phyloP scores from a whole-genome alignment of 2,888 invertebrate species.

The Drosophila sordidula region DNA sequence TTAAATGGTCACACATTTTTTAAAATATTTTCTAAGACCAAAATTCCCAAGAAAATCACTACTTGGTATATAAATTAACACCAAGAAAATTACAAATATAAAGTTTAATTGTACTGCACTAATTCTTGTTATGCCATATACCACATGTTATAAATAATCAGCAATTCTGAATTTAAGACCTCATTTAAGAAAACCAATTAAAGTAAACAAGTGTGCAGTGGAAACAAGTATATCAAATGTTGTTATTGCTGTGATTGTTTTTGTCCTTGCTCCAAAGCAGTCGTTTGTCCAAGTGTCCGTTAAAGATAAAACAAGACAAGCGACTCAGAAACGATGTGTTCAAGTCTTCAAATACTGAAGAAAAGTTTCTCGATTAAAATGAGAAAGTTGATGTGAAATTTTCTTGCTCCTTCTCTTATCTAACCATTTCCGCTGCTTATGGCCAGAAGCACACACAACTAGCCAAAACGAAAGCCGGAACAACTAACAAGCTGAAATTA shows the following conservation, averaged over 20 bases:
- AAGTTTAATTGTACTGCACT: no score
- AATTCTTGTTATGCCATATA: no score
- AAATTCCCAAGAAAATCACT: no score
- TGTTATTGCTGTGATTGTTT: slow-evolving; percentile 31
- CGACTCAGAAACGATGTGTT: slow-evolving; percentile 25
- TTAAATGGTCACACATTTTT: no score
- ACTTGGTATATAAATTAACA: no score
- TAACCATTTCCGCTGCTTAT: slow-evolving; percentile 70
- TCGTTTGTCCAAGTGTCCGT: slow-evolving; percentile 11
- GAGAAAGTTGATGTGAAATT: slow-evolving; percentile 67
- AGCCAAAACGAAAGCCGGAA: slow-evolving; percentile 27
- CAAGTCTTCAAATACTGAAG: slow-evolving; percentile 40
- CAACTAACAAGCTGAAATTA: slow-evolving; percentile 34
- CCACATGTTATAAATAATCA: neutral
- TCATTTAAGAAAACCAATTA: slow-evolving; percentile 13
- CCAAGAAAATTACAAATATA: no score
- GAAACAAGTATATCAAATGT: slow-evolving; percentile 18
- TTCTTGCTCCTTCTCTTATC: slow-evolving; percentile 54
- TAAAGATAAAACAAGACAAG: slow-evolving; percentile 26
- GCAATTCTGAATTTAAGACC: neutral
- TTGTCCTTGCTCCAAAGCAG: slow-evolving; percentile 16
- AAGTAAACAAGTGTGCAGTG: slow-evolving; percentile 18
- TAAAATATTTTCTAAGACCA: no score
- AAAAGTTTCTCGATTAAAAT: slow-evolving; percentile 77
- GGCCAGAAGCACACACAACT: slow-evolving; percentile 34